Percentiles rank a stretch among this genome's conserved stretches.
Conservation (phyloP, 2,797 vertebrate genomes). For the Euthynnus affinis region DNA sequence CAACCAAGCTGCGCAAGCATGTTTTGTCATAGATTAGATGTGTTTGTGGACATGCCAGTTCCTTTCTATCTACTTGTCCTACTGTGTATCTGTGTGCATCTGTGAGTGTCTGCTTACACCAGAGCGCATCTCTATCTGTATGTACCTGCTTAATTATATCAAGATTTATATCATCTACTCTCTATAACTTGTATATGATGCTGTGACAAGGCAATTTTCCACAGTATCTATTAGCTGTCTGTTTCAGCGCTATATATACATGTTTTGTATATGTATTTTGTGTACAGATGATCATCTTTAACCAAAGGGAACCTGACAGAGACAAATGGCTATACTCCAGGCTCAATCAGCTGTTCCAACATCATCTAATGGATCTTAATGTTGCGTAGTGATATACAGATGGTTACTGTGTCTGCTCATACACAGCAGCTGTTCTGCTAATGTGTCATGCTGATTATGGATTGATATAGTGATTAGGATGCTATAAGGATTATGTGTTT, state of each 20-base stretch:
- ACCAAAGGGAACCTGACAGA: slow-evolving; percentile 29
- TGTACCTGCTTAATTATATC: neutral
- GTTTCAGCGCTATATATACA: neutral
- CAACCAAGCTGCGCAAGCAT: neutral
- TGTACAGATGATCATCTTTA: slow-evolving; percentile 20
- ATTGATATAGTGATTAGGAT: slow-evolving; percentile 31
- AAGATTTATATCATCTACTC: neutral
- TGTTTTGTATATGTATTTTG: slow-evolving; percentile 14
- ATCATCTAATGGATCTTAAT: slow-evolving; percentile 62
- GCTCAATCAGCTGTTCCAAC: slow-evolving; percentile 52
- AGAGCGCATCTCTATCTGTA: neutral
- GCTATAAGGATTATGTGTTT: slow-evolving; percentile 1
- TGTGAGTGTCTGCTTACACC: neutral
- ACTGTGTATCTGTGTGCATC: neutral
- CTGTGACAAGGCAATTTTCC: neutral
- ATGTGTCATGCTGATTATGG: slow-evolving; percentile 53
- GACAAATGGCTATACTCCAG: slow-evolving; percentile 22
- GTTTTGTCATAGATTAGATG: slow-evolving; percentile 1
- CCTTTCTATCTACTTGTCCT: neutral
- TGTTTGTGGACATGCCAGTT: neutral
- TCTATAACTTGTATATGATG: neutral
- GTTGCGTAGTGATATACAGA: slow-evolving; percentile 62
- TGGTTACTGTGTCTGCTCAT: slow-evolving; percentile 35
- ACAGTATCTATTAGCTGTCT: neutral
- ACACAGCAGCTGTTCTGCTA: slow-evolving; percentile 63